These are phyloP conservation scores for Mantis religiosa DNA, from an alignment of 2,888 invertebrate species.

Conservation along the genomic window DNA sequence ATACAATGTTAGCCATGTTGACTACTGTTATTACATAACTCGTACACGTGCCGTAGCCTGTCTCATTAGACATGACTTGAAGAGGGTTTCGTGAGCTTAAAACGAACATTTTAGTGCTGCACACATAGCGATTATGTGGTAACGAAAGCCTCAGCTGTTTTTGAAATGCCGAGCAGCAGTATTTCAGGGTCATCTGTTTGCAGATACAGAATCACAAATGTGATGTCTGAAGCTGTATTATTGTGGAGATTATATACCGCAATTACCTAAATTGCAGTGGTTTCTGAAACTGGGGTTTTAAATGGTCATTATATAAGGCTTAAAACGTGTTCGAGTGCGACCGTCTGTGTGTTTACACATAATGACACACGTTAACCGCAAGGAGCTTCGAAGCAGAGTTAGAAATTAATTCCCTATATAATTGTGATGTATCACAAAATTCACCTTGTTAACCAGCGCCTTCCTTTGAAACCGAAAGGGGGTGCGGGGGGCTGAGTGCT, in stretches of 20 bases:
- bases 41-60: too few species aligned
- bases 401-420: background rate
- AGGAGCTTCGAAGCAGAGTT: background rate
- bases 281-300: background rate
- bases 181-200: background rate
- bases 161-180: too few species aligned
- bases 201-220: background rate
- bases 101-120: too few species aligned
- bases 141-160: too few species aligned
- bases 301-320: background rate
- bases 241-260: background rate
- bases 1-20: too few species aligned
- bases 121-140: too few species aligned
- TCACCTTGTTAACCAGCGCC: background rate
- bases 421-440: background rate
- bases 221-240: background rate
- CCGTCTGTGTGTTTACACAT: background rate
- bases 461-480: too few species aligned
- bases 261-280: background rate
- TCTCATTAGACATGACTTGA: too few species aligned
- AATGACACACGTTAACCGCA: background rate
- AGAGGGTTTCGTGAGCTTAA: too few species aligned
- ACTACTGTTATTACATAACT: too few species aligned
- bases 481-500: too few species aligned
- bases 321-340: background rate